phyloP scores from a whole-genome alignment of 2,888 invertebrate genomes.

The Perithous albicinctus region DNA sequence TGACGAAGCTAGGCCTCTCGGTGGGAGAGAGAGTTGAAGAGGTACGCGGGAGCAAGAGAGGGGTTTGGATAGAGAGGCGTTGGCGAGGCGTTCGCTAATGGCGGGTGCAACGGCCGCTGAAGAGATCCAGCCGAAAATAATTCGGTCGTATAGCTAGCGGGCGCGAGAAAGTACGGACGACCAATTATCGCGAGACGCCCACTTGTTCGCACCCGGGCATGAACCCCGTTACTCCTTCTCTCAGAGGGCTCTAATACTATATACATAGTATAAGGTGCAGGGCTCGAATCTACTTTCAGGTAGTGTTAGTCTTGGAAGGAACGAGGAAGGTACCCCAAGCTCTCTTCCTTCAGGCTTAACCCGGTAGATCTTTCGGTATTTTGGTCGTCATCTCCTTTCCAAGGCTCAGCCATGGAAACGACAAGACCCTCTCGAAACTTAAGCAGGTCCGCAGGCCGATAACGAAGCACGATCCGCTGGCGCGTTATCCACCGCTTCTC shows the following conservation, averaged over 20 bases:
- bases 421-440: constrained; percentile 42
- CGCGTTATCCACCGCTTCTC: constrained; percentile 20
- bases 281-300: constrained; percentile 37
- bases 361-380: constrained; percentile 23
- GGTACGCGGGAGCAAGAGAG: constrained; percentile 39
- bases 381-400: constrained; percentile 29
- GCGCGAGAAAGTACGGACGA: constrained; percentile 72
- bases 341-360: constrained; percentile 5
- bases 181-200: constrained; percentile 80
- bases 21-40: not conserved
- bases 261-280: constrained; percentile 4
- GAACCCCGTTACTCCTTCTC: constrained; percentile 54
- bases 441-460: constrained; percentile 30
- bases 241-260: constrained; percentile 44
- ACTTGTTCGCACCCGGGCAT: constrained; percentile 74
- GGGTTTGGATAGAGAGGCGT: no score
- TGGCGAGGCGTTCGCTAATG: constrained; percentile 77
- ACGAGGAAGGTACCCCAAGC: constrained; percentile 26
- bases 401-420: not conserved
- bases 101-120: constrained; percentile 81
- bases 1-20: constrained; percentile 40
- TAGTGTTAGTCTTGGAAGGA: constrained; percentile 40
- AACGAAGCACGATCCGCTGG: constrained; percentile 34
- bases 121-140: constrained; percentile 79
- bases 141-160: constrained; percentile 75